Base-by-base conservation (phyloP, 1,140 invertebrate genomes). In the Camponotus vicinus region DNA sequence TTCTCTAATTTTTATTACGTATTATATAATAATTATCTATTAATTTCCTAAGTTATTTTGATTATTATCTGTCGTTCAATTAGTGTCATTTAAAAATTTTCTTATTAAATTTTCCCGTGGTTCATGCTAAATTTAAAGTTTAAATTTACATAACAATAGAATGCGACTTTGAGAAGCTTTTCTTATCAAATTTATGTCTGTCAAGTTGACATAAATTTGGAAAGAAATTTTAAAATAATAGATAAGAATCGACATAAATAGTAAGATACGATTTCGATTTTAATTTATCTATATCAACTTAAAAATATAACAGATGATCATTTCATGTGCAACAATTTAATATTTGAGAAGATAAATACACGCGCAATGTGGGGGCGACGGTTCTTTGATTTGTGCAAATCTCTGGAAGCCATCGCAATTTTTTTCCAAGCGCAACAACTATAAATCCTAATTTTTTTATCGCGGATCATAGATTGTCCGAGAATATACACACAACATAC, bases 371-470 rank as follows among this genome's bases (percentile, higher is more conserved):
- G n/a, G 0, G 27, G 69, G 52, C 15, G 3, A 5, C 13, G 15
- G 13, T 27, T 1, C 11, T 8, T 69, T 57, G 49, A 70, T 70
- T 80, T 70, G 49, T 80, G 49, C 34, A n/a, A 80, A 80, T 15
- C n/a, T 57, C 45, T 57, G 15, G 37, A 9, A 27, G 11, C 1
- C 59, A 6, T 2, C 34, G 42, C 32, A 80, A 80, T 40, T 73
- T 61, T 73, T 80, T 70, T 78, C 9, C 11, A 9, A 73, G 2
- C 8, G 6, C 13, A 37, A 3, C 69, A 11, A 21, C n/a, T 61
- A 61, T 83, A 83, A 75, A 83, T 83, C 32, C 42, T 73, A 61
- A 83, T 75, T 61, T 75, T 82, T 82, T 83, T 83, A 83, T 83
- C 37, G 37, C 21, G 37, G 8, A 70, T 80, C 69, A 27, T 83